These are phyloP conservation scores for Enhydra lutris DNA, from an alignment of 2,113 vertebrate species.

Conservation along the genomic window DNA sequence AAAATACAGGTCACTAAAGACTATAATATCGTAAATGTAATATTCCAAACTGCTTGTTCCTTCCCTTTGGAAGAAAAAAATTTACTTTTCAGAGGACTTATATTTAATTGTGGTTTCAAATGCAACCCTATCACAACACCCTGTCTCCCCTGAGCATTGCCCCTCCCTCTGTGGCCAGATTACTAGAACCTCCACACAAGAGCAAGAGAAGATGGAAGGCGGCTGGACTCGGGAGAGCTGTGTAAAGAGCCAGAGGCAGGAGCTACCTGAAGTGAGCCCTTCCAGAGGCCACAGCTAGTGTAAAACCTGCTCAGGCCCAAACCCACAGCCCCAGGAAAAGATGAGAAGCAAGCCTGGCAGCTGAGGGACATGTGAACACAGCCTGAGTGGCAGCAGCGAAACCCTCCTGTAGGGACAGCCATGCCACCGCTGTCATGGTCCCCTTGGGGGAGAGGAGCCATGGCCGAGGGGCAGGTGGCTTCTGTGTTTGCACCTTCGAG, in stretches of 20 bases:
- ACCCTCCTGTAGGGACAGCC: background rate
- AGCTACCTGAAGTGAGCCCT: background rate
- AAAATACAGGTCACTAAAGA: background rate
- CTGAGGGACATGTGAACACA: background rate
- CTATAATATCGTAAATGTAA: background rate
- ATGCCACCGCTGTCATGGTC: background rate
- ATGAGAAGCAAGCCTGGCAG: background rate
- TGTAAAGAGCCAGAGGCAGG: background rate
- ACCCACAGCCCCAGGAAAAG: background rate
- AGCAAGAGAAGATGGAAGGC: background rate
- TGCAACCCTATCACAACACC: background rate
- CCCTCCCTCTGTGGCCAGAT: background rate
- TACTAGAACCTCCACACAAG: too few relatives aligned
- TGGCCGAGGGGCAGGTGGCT: accelerated
- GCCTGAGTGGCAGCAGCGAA: background rate
- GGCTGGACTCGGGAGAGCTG: background rate
- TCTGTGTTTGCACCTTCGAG: background rate
- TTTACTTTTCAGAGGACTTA: background rate
- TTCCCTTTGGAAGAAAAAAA: background rate
- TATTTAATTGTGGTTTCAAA: background rate
- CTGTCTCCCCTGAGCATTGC: background rate
- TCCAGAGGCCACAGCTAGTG: background rate
- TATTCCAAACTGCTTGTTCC: background rate
- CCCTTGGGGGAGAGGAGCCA: background rate
- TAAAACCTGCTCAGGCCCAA: background rate